phyloP scores from a whole-genome alignment of 2,888 invertebrate genomes.

The Nephrotoma appendiculata region DNA sequence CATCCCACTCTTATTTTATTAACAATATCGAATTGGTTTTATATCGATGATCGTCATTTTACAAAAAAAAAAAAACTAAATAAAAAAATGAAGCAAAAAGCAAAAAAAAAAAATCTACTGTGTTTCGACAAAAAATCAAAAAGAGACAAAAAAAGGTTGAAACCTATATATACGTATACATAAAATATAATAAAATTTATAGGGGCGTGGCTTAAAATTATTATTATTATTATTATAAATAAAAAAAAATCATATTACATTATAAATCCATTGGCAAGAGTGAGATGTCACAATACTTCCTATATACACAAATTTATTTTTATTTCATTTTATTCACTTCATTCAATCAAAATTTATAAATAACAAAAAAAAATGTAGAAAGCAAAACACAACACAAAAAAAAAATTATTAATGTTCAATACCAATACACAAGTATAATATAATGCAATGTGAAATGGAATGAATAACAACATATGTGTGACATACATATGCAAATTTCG shows the following conservation, averaged over 20 bases:
- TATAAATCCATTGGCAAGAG: background rate
- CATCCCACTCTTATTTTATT: background rate
- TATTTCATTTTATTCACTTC: constrained; percentile 2
- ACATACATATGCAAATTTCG: background rate
- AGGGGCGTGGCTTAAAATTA: background rate
- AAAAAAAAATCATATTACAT: background rate
- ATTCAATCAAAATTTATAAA: background rate
- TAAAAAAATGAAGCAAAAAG: background rate
- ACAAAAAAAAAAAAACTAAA: background rate
- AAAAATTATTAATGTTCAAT: constrained; percentile 3
- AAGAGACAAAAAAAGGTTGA: constrained; percentile 4
- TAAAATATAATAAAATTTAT: background rate
- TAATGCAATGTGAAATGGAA: background rate
- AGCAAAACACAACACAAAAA: background rate
- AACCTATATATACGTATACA: background rate
- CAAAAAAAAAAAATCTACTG: background rate
- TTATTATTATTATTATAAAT: background rate
- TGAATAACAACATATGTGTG: background rate
- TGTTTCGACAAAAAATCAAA: background rate
- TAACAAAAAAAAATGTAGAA: background rate
- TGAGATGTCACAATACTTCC: background rate
- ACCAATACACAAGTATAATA: background rate
- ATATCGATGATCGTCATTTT: constrained; percentile 1
- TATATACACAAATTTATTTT: background rate
- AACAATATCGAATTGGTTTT: background rate